phyloP scores from a whole-genome alignment of 37 sponge, comb jelly and placozoan species.

The Aphrocallistes beatrix region DNA sequence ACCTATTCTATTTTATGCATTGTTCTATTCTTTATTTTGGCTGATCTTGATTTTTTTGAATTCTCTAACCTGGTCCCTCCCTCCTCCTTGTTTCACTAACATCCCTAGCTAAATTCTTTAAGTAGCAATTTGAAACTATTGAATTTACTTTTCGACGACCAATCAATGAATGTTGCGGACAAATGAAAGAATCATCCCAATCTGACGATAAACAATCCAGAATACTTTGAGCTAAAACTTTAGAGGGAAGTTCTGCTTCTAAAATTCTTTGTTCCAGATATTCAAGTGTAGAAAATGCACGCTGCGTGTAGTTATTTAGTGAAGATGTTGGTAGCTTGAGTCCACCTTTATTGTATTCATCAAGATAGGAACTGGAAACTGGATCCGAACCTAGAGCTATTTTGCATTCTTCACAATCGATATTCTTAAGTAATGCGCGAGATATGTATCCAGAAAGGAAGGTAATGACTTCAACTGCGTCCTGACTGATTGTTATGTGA shows the following conservation, averaged over 20 bases:
- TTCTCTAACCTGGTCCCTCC: no score
- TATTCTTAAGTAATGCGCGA: neutral
- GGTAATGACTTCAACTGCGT: slow-evolving; percentile 7
- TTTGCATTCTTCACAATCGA: slow-evolving; percentile 17
- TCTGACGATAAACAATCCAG: slow-evolving; percentile 3
- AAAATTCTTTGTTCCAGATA: slow-evolving; percentile 12
- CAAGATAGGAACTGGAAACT: neutral
- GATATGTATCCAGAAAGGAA: slow-evolving; percentile 13
- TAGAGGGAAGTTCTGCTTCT: slow-evolving; percentile 2
- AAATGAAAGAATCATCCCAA: slow-evolving; percentile 1
- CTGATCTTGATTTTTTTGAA: no score
- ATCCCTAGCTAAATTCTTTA: no score
- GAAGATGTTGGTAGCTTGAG: slow-evolving; percentile 12
- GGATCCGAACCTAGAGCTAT: neutral
- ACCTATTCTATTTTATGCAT: no score
- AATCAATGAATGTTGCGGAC: no score
- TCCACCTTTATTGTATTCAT: slow-evolving; percentile 1
- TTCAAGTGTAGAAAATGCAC: slow-evolving; percentile 1
- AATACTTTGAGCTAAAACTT: slow-evolving; percentile 1
- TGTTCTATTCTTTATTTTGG: no score
- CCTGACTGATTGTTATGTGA: neutral
- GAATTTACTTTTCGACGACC: no score
- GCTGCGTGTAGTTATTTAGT: slow-evolving; percentile 20
- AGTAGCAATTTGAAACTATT: no score
- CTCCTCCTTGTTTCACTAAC: no score